Evolutionary conservation across 2,888 invertebrate genomes (phyloP), one percentile per base, ranked within the genome.

Genomic region (Endotricha flammealis): DNA sequence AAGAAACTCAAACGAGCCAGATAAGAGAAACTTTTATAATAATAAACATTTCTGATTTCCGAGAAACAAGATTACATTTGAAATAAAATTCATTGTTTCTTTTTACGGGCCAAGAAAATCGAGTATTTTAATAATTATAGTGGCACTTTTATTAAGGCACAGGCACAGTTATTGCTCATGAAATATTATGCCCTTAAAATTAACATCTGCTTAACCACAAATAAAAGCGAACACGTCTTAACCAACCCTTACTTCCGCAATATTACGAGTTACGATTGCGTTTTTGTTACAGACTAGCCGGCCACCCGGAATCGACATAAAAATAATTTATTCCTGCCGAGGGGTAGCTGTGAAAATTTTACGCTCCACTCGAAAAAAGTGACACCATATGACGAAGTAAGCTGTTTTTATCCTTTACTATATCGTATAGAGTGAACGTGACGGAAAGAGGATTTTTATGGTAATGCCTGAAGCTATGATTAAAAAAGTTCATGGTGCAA

Each of bases 291-390:
- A 61, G 61, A 27, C 51, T 60, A 46, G 12, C 50, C 61, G 85
- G 66, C 85, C 85, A 85, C 85, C 83, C 85, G 72, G 79, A 77
- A 78, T 73, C 66, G 64, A 78, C 74, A 79, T 78, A 75, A 79
- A 80, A 62, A 67, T 83, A 80, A 85, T 79, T 82, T 82, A 82
- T 82, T 74, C 69, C 57, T 53, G 53, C 55, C 57, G 68, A 74
- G 72, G 79, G 80, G 77, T 78, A 72, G 71, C 76, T 75, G 77
- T 78, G 80, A 79, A 79, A 79, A 79, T 77, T 71, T 74, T 70
- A 78, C 71, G 72, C 69, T 62, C 48, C 58, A 56, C 62, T 58
- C 67, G 64, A 75, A 83, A 83, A 80, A 81, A 75, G 44, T 68
- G 57, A 69, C 69, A 75, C 73, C 80, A 78, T 60, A 75, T 79